These are phyloP conservation scores for Sebastes wilsoni DNA, from an alignment of 2,797 vertebrate species.

Conservation along the genomic window DNA sequence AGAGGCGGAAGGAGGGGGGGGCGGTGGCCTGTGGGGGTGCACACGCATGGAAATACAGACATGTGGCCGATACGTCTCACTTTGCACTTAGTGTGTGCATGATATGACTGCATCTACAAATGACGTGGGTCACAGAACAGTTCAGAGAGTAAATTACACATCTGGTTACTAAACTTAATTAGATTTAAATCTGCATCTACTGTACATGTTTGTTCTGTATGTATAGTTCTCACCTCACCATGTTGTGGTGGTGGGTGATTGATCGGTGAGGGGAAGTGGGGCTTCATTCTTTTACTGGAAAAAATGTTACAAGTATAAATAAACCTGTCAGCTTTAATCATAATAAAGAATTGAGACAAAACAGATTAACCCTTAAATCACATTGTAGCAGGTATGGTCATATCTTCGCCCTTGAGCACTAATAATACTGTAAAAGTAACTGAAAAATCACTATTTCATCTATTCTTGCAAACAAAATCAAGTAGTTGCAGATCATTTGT, in stretches of 20 bases:
- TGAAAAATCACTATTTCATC: background rate
- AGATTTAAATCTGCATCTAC: background rate
- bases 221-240: background rate
- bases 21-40: slow-evolving; percentile 28
- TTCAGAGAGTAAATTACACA: slow-evolving; percentile 1
- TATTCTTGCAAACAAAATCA: background rate
- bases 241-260: background rate
- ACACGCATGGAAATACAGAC: slow-evolving; percentile 51
- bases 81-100: slow-evolving; percentile 75
- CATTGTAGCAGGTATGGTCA: background rate
- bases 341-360: background rate
- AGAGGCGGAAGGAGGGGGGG: slow-evolving; percentile 42
- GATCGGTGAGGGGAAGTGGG: background rate
- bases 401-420: background rate
- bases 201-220: background rate
- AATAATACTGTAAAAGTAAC: background rate
- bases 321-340: background rate
- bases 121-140: slow-evolving; percentile 34
- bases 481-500: background rate
- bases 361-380: background rate
- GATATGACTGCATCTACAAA: slow-evolving; percentile 29
- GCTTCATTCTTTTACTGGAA: background rate
- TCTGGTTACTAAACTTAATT: slow-evolving; percentile 2
- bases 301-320: background rate
- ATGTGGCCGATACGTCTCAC: slow-evolving; percentile 63